A percentile compares a stretch with the other conserved stretches of the same genome.
phyloP scores from a whole-genome alignment of 2,113 vertebrate genomes.

The Heptranchias perlo region DNA sequence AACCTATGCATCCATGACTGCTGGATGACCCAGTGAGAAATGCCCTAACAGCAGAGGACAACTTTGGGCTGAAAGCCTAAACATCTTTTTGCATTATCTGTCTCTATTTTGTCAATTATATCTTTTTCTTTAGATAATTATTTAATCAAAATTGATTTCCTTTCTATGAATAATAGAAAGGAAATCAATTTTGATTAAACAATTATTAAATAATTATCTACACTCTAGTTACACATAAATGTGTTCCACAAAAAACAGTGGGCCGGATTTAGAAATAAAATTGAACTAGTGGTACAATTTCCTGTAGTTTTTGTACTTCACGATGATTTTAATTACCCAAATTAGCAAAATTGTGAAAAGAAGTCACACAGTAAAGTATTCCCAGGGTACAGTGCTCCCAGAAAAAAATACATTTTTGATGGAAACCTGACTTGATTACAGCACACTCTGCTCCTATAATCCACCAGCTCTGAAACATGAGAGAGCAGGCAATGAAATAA shows the following conservation, averaged over 20 bases:
- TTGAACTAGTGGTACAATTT: neutral
- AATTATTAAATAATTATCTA: neutral
- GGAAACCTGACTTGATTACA: neutral
- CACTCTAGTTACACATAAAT: neutral
- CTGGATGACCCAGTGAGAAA: neutral
- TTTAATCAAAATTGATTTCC: no score
- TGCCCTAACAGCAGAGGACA: neutral
- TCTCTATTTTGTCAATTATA: neutral
- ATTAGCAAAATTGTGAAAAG: neutral
- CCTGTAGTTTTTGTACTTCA: neutral
- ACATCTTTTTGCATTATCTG: neutral
- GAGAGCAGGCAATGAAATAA: neutral
- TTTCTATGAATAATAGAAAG: no score
- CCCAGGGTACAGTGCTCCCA: neutral
- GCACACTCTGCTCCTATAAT: neutral
- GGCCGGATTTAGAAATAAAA: neutral
- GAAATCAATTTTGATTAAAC: constrained; percentile 19
- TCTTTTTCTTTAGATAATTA: constrained; percentile 4
- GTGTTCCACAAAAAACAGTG: neutral
- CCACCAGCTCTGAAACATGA: neutral
- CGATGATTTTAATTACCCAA: neutral
- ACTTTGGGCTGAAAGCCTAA: neutral
- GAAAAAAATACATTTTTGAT: neutral
- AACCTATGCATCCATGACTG: neutral
- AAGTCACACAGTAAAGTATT: neutral